Percentiles rank a stretch among this genome's conserved stretches.
These are phyloP conservation scores for Drosophila nigrodunni DNA, from an alignment of 1,140 invertebrate species.

Conservation along the genomic window DNA sequence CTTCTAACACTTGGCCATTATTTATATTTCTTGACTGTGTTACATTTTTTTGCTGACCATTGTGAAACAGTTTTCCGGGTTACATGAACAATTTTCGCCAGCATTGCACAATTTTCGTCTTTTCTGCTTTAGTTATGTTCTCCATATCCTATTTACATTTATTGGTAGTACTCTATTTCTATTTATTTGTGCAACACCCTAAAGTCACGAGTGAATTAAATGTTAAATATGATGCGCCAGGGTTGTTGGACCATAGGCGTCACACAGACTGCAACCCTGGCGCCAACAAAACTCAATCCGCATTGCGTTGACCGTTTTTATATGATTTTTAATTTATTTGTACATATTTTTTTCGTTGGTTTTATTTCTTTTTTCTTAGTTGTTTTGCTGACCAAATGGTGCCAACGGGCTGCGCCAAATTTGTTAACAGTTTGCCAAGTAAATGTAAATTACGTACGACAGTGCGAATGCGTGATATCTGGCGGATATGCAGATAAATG, in stretches of 20 bases:
- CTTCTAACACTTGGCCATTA: conserved; percentile 25
- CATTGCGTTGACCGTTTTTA: conserved; percentile 68
- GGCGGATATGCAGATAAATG: conserved; percentile 31
- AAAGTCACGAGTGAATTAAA: conserved; percentile 57
- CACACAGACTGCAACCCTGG: conserved; percentile 60
- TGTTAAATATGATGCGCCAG: conserved; percentile 62
- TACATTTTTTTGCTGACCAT: conserved; percentile 43
- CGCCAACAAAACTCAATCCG: conserved; percentile 64
- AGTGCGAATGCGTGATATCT: conserved; percentile 70
- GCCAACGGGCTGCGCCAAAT: conserved; percentile 74
- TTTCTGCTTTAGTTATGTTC: conserved; percentile 59
- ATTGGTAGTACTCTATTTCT: conserved; percentile 44
- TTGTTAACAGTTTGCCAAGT: conserved; percentile 70
- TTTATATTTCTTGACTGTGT: conserved; percentile 25
- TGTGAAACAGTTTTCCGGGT: conserved; percentile 23
- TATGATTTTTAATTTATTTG: conserved; percentile 76
- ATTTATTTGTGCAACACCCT: conserved; percentile 37
- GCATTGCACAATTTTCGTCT: conserved; percentile 45
- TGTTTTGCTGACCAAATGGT: conserved; percentile 71
- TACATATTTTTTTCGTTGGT: conserved; percentile 19
- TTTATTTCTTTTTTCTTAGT: conserved; percentile 17
- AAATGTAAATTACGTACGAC: conserved; percentile 64
- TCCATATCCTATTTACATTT: conserved; percentile 75
- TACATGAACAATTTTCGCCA: conserved; percentile 26
- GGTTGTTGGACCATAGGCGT: conserved; percentile 70